Evolutionary conservation across 2,797 vertebrate species (phyloP).

Genomic region (Glyptemys insculpta): DNA sequence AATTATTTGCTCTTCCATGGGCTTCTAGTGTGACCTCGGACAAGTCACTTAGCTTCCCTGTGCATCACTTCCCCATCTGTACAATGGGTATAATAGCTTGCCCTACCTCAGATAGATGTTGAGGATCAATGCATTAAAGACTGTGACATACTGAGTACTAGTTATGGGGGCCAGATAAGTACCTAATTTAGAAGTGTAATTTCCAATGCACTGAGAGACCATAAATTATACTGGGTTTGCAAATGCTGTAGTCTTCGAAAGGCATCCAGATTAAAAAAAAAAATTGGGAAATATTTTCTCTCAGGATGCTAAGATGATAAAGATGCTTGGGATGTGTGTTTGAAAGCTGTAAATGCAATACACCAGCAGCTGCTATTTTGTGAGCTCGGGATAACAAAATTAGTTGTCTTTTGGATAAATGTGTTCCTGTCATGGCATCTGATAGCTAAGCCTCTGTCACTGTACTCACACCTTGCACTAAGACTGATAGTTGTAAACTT

Average conservation of each 20-base stretch:
- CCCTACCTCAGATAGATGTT: neutral
- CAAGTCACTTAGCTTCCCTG: neutral
- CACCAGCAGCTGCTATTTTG: conserved; percentile 41
- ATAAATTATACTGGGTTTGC: conserved; percentile 21
- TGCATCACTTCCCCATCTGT: neutral
- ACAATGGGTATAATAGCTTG: neutral
- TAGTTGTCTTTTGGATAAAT: conserved; percentile 58
- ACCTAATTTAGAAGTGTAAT: neutral
- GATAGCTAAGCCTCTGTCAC: conserved; percentile 44
- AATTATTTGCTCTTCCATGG: neutral
- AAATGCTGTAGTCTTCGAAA: neutral
- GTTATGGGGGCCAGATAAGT: neutral
- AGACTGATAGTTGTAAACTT: conserved; percentile 40
- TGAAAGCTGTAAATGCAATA: conserved; percentile 31
- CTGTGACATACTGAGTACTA: neutral
- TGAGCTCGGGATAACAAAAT: conserved; percentile 32
- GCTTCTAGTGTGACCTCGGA: neutral
- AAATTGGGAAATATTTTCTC: conserved; percentile 35
- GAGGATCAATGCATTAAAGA: neutral
- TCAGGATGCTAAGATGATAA: conserved; percentile 49
- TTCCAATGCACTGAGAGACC: conserved; percentile 41
- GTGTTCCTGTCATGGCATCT: conserved; percentile 56
- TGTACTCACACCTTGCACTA: conserved; percentile 1
- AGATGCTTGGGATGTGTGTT: conserved; percentile 40
- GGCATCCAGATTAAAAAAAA: neutral